Evolutionary conservation across 2,888 invertebrate species (phyloP).

Genomic region (Phymatocera aterrima): DNA sequence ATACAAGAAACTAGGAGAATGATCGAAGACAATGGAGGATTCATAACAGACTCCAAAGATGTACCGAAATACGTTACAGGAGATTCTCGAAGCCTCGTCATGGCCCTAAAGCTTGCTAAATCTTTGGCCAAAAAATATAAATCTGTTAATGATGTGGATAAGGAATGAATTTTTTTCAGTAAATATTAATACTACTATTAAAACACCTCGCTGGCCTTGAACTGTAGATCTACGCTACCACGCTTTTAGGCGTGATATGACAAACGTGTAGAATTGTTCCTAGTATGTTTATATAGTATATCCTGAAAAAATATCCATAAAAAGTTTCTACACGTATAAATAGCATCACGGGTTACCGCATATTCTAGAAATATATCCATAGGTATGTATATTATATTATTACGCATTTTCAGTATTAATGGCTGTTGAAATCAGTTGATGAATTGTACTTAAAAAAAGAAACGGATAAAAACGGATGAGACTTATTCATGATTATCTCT

Average conservation of each 20-base stretch:
- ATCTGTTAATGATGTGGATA: neutral
- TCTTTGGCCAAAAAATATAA: slow-evolving; percentile 48
- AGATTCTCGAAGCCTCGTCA: slow-evolving; percentile 86
- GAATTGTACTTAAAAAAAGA: neutral
- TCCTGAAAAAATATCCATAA: too few relatives aligned
- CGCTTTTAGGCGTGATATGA: too few relatives aligned
- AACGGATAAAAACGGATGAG: neutral
- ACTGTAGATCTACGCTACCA: too few relatives aligned
- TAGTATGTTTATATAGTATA: too few relatives aligned
- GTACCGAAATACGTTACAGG: slow-evolving; percentile 89
- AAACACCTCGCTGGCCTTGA: too few relatives aligned
- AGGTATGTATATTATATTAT: neutral
- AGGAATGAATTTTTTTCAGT: too few relatives aligned
- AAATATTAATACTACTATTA: too few relatives aligned
- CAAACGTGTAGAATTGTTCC: too few relatives aligned
- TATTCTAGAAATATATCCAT: too few relatives aligned
- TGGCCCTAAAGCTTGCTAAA: slow-evolving; percentile 88
- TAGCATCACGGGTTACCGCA: neutral
- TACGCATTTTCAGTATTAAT: neutral
- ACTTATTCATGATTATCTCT: too few relatives aligned
- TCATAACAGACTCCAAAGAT: slow-evolving; percentile 85
- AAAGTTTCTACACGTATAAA: too few relatives aligned
- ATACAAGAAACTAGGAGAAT: slow-evolving; percentile 86
- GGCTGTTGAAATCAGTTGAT: neutral
- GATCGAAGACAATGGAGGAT: slow-evolving; percentile 84